Base-by-base conservation (phyloP, 2,888 invertebrate genomes). In the Hirudinaria manillensis region DNA sequence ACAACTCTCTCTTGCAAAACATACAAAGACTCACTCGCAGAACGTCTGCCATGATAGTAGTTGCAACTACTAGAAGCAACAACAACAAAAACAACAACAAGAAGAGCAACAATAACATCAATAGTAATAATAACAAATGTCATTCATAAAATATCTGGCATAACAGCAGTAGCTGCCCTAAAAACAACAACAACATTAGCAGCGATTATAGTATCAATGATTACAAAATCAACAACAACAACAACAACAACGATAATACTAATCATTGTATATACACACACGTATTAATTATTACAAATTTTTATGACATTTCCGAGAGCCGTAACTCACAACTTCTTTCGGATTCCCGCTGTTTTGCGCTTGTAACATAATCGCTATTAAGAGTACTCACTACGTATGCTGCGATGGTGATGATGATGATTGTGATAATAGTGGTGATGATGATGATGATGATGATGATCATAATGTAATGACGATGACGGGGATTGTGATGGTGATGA, bases 401-500 rank as follows among this genome's bases (percentile, higher is more conserved):
- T 13, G 21, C 21, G 53, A 53, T 53, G 53, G 21, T 53, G 53
- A 53, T 53, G 53, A 53, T 53, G 53, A 53, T 53, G 53, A 19
- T 53, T 13, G 53, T 53, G 53, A 53, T 53, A 19, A 19, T 53
- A 19, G 21, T 53, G 53, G 21, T 53, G 53, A 53, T 53, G 53
- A 53, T 53, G 53, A 53, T 21, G 53, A 19, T n/a, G n/a, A n/a
- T 16, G 45, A 61, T 6, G 61, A 1, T 32, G 34, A 21, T n/a
- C 21, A n/a, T 21, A 10, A 61, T 61, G 61, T n/a, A n/a, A 45
- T 61, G 45, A 27, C n/a, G 55, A 29, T 36, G 24, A 51, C n/a
- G 71, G 21, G 24, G 70, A 34, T 70, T 16, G 34, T 70, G 74
- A 74, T 74, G 74, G 72, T 74, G 66, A 74, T 74, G 74, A 74